Evolutionary conservation across 2,797 vertebrate genomes (phyloP).

Genomic region (Austrolebias charrua): DNA sequence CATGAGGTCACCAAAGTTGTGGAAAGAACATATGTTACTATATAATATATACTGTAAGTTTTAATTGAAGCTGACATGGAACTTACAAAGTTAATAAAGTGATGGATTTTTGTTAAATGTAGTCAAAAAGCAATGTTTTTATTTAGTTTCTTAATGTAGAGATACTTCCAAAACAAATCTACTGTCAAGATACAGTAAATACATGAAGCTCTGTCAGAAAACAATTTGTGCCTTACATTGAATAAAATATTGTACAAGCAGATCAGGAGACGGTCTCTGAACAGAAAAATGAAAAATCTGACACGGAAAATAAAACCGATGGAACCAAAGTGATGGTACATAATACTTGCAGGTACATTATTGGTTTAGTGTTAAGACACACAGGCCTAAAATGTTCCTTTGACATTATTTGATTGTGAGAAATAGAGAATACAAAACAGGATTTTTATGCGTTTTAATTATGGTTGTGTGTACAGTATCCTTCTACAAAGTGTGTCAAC

Average conservation of each 20-base stretch:
- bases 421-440: no score
- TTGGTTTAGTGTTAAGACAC: no score
- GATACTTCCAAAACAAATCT: slow-evolving; percentile 44
- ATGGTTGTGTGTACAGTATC: slow-evolving; percentile 10
- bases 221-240: no score
- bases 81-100: slow-evolving; percentile 38
- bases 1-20: not conserved
- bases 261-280: no score
- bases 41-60: no score
- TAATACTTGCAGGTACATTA: no score
- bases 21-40: no score
- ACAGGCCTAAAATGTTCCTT: slow-evolving; percentile 14
- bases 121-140: not conserved
- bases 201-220: no score
- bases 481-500: slow-evolving; percentile 26
- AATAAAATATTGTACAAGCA: no score
- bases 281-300: no score
- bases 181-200: slow-evolving; percentile 46
- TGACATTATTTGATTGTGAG: slow-evolving; percentile 21
- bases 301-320: no score
- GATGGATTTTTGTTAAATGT: slow-evolving; percentile 7
- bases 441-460: slow-evolving; percentile 6
- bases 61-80: slow-evolving; percentile 67
- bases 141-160: slow-evolving; percentile 34
- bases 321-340: no score